Base-by-base conservation (phyloP, 2,888 invertebrate species). In the Ochropleura leucogaster region DNA sequence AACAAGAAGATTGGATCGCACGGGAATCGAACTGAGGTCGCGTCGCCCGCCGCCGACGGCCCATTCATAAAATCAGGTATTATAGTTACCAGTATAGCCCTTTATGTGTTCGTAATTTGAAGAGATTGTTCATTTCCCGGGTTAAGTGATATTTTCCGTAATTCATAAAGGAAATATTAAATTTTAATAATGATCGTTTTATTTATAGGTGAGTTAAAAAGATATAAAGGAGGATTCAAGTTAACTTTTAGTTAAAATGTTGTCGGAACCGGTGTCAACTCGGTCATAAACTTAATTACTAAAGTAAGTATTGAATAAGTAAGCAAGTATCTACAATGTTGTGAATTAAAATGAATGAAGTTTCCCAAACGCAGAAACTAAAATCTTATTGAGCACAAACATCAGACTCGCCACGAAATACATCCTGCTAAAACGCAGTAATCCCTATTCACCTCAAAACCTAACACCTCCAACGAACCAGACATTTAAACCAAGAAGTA, bases 401-500 rank as follows among this genome's bases (percentile, higher is more conserved):
- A 67, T 40, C 2, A 42, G 57, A 65, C 57, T 42, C 30, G 10
- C 12, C 12, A 5, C 30, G 6, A 44, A 20, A 65, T 18, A 71
- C 59, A 60, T 73, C 40, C 40, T 20, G 44, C 64, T 75, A 67
- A 69, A 69, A 68, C n/a, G 49, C 69, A 68, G 69, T 78, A 72
- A 83, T 85, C 72, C 79, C 62, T 64, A 68, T 67, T 68, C 79
- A 77, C 77, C 74, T 85, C 65, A 68, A 85, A 79, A 77, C 71
- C 80, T 87, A 74, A 78, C 80, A 81, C 86, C 81, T 84, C 72
- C 73, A 87, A 78, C 80, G 77, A 80, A 74, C 79, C 71, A 78
- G 73, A 75, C 80, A 80, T 78, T 77, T 77, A 82, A 86, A 88
- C 87, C 87, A 82, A 82, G 66, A 82, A 86, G 77, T 78, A 77